These are phyloP conservation scores for Drosophila grimshawi DNA, from an alignment of 1,140 invertebrate genomes.

Conservation along the genomic window DNA sequence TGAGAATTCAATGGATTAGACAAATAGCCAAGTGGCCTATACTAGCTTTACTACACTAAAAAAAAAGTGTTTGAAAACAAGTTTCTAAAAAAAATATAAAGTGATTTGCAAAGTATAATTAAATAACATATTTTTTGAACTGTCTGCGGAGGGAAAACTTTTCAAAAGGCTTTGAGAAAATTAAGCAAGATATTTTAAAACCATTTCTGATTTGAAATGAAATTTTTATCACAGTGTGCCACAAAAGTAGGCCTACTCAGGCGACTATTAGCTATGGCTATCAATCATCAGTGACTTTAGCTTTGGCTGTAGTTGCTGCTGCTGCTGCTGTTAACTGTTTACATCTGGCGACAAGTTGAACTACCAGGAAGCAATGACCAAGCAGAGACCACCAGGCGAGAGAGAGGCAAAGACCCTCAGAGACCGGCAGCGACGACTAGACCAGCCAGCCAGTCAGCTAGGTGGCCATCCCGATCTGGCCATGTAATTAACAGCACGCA, in stretches of 20 bases:
- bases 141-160: background rate
- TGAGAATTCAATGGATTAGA: constrained; percentile 80
- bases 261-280: constrained; percentile 55
- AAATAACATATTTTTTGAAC: too few species aligned
- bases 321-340: constrained; percentile 64
- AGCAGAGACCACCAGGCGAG: constrained; percentile 73
- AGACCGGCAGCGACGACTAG: constrained; percentile 67
- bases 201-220: too few species aligned
- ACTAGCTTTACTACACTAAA: background rate
- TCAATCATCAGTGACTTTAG: constrained; percentile 61
- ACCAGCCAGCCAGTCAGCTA: background rate
- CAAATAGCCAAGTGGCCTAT: constrained; percentile 31
- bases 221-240: background rate
- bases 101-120: too few species aligned
- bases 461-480: constrained; percentile 18
- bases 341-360: constrained; percentile 72
- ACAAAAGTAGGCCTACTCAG: background rate
- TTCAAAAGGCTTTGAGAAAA: too few species aligned
- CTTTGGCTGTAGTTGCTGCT: background rate
- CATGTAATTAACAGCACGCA: constrained; percentile 83
- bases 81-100: background rate
- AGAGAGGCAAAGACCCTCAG: constrained; percentile 63
- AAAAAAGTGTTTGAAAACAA: background rate
- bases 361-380: constrained; percentile 80
- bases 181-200: too few species aligned